Base-by-base conservation (phyloP, 1,140 invertebrate genomes). In the Conus betulinus region DNA sequence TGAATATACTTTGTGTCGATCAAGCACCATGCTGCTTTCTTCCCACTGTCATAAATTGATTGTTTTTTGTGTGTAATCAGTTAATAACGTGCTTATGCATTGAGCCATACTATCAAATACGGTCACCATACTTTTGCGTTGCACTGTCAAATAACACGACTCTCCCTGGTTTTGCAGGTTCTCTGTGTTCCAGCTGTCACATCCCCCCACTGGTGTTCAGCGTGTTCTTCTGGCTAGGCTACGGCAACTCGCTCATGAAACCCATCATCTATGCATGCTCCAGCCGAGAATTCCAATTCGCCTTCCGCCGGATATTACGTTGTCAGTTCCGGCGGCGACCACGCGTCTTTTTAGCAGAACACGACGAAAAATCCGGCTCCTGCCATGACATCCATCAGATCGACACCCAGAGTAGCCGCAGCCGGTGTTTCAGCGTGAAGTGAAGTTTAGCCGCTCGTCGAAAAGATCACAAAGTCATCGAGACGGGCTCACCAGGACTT, bases 181-280 rank as follows among this genome's bases (percentile, higher is more conserved):
- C 92, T 17, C 85, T 94, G 39, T 94, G 93, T 81, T 17, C 74
- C 7, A 67, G 78, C n/a, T 93, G 93, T 83, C 27, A 89, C 79
- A 90, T 93, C n/a, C 93, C 93, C 88, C 94, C 95, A 39, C 88
- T 94, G 20, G n/a, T 94, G 27, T 93, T 94, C 85, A 91, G 90
- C 51, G 81, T 94, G 23, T 93, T 93, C 71, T 94, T 95, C 87
- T 99, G 98, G 98, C 98, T 88, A 95, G 97, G 99, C 88, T 95
- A 95, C 89, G 93, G 92, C 84, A 95, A 95, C 88, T 94, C 93
- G 52, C 97, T 98, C 60, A 98, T 99, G 98, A 99, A 99, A 96
- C 98, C 98, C 3, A 97, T 99, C 85, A 99, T 99, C 92, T 99
- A 99, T 95, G 98, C 98, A 4, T 99, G 98, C 93, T 99, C 98